Evolutionary conservation across 2,113 vertebrate genomes (phyloP), one percentile per base, ranked within the genome.

Genomic region (Chaetorhynchus papuensis): DNA sequence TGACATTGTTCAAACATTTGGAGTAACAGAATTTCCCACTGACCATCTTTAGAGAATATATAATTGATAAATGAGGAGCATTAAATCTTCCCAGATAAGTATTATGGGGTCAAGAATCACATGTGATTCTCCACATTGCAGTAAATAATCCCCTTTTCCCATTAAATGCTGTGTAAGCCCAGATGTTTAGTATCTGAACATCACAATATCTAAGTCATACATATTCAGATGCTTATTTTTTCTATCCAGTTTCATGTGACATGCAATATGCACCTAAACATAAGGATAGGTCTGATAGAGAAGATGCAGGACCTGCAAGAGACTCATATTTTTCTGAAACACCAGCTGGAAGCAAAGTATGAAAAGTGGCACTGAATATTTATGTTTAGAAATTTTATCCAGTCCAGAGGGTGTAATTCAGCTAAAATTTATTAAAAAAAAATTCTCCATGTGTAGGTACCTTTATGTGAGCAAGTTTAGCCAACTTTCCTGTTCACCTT

Each of bases 361-460:
- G 33, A 7, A 14, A 78, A 59, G 57, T 30, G 21, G 3, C 4
- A 20, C 3, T 35, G 27, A 41, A 53, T 30, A 9, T 45, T 64
- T 82, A 15, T 60, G 6, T 59, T 85, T 42, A 69, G 19, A 6
- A 20, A 28, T 49, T 83, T 19, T 65, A 42, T 13, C 2, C 30
- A 42, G 6, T 24, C 33, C 56, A 74, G 50, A 56, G 5, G 11
- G n/a, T 39, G 15, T 3, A 52, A 45, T 74, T 56, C 17, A 75
- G 13, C 10, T 60, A 33, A 10, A 82, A 35, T 3, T 14, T 49
- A 18, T 24, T 11, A 26, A 37, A 59, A n/a, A 31, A 45, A 71
- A 41, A 0, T 30, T 50, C 6, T 59, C 3, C 7, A 4, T 15
- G 4, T 16, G 2, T 66, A 27, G 4, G 8, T 41, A n/a, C 2